A percentile compares a stretch with the other conserved stretches of the same genome.
Conservation (phyloP, 2,113 vertebrate genomes). For the Myodes glareolus region DNA sequence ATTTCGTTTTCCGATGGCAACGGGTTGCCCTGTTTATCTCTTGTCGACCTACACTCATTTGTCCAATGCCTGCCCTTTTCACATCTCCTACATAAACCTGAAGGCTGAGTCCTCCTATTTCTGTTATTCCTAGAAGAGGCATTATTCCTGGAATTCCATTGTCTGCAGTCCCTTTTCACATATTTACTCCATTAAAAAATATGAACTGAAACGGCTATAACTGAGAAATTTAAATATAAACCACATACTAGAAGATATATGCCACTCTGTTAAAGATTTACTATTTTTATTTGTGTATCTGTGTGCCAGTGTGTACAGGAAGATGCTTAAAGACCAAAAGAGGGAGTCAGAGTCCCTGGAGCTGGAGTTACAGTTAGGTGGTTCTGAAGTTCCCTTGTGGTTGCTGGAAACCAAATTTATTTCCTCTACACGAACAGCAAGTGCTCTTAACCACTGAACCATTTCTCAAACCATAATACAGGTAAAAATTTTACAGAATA, state of each 20-base stretch:
- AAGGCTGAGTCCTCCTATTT: too few species aligned
- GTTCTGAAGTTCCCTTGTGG: too few species aligned
- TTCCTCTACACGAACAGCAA: neutral
- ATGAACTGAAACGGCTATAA: neutral
- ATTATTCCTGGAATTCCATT: too few species aligned
- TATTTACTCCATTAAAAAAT: neutral
- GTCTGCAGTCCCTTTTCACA: too few species aligned
- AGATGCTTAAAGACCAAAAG: neutral
- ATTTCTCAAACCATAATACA: neutral
- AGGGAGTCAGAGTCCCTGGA: neutral
- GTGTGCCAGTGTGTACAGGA: neutral
- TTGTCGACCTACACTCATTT: too few species aligned
- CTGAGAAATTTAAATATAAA: constrained; percentile 5
- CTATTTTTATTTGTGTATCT: neutral
- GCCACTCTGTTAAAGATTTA: neutral
- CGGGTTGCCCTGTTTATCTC: too few species aligned
- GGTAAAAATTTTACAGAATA: constrained; percentile 23
- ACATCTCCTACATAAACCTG: too few species aligned
- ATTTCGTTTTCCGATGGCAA: too few species aligned
- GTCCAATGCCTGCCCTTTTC: too few species aligned
- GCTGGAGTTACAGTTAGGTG: neutral
- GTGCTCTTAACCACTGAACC: neutral
- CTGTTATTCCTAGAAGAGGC: too few species aligned
- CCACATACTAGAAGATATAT: neutral
- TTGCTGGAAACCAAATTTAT: neutral